Conservation (phyloP, 1,140 invertebrate species). For the Lithobius niger region DNA sequence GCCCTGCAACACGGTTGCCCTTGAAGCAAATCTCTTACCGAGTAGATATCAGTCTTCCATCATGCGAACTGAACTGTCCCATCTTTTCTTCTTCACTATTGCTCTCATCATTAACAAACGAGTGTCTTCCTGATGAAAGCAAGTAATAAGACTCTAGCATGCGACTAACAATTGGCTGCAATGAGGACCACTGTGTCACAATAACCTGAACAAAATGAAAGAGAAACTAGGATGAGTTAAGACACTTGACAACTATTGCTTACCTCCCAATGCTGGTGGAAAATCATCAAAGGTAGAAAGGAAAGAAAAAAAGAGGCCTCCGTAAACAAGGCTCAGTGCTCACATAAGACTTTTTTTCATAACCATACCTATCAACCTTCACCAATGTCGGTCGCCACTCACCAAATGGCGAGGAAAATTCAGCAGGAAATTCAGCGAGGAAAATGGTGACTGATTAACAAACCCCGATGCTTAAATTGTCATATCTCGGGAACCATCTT, state of each 20-base stretch:
- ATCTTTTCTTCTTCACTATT: conserved; percentile 9
- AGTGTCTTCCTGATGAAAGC: conserved; percentile 55
- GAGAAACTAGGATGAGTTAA: background rate
- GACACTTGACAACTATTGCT: background rate
- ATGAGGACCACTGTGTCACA: conserved; percentile 42
- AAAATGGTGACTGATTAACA: too few species aligned
- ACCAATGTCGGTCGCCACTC: too few species aligned
- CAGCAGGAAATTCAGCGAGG: too few species aligned
- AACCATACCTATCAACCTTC: too few species aligned
- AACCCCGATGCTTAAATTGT: too few species aligned
- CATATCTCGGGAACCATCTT: too few species aligned
- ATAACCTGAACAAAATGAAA: background rate
- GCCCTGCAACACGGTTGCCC: background rate
- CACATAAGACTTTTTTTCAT: too few species aligned
- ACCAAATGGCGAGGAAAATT: too few species aligned
- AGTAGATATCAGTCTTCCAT: conserved; percentile 32
- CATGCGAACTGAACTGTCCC: conserved; percentile 26
- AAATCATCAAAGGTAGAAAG: conserved; percentile 23
- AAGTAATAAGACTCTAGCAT: conserved; percentile 74
- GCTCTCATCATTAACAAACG: conserved; percentile 12
- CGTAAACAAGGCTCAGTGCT: background rate
- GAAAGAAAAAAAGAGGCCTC: background rate
- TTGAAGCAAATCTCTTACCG: conserved; percentile 33
- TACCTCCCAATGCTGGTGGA: background rate
- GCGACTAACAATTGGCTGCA: conserved; percentile 56